Base-by-base conservation (phyloP, 1,140 invertebrate genomes). In the Semibalanus balanoides region DNA sequence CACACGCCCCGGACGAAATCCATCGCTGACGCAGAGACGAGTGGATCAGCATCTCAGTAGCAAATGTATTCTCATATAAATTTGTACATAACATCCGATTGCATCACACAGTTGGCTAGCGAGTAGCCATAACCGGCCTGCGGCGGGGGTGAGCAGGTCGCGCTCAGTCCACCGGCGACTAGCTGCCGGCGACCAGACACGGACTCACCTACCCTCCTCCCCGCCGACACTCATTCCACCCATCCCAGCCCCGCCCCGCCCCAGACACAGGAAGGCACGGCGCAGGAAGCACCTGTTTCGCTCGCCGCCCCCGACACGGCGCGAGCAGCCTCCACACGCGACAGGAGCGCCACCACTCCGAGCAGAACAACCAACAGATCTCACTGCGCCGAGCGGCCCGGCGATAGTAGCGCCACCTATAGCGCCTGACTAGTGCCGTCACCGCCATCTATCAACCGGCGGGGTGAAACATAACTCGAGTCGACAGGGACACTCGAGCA, bases 61-160 rank as follows among this genome's bases (percentile, higher is more conserved):
- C 51, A 64, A 64, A 64, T 64, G 51, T 64, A 64, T 64, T 64
- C 51, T 14, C 22, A 64, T 64, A 64, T 64, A 64, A 64, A 64
- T 64, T 64, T 64, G 51, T 64, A 64, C 51, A 64, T 64, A 64
- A 64, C 22, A 64, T 64, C 51, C 51, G 51, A 64, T 64, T 64
- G 51, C 51, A 64, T 64, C 51, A 64, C 51, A 25, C 51, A 64
- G 22, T 22, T 64, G 51, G 51, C 51, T 25, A 14, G 51, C 51
- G 51, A 14, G 14, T 64, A 22, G 51, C 51, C 51, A 14, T 1
- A 25, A 14, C 51, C 51, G 51, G 51, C 51, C 51, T 29, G 51
- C 22, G 35, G 35, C 51, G 22, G 51, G 14, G 22, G 22, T 25
- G 7, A 1, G 22, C 22, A 25, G 17, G 51, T 19, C 51, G 51